phyloP scores from a whole-genome alignment of 2,888 invertebrate species.

The Diachrysia chrysitis region DNA sequence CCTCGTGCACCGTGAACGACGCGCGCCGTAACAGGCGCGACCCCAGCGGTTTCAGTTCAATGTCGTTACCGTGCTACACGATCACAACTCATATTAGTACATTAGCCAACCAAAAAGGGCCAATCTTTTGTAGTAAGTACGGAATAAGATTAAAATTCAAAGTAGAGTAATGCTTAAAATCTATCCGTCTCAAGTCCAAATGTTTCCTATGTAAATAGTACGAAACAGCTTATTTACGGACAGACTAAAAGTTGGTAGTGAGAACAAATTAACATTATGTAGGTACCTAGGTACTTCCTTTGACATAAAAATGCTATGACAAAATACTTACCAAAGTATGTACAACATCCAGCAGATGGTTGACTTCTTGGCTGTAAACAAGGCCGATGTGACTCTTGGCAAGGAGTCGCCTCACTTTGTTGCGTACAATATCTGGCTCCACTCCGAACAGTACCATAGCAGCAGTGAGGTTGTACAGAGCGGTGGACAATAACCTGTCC shows the following conservation, averaged over 20 bases:
- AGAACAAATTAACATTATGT: too few species aligned
- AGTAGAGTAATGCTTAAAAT: too few species aligned
- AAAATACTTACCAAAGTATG: conserved; percentile 94
- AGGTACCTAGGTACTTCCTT: too few species aligned
- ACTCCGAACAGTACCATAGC: conserved; percentile 98
- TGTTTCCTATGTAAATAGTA: too few species aligned
- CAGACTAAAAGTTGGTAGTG: too few species aligned
- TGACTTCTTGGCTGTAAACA: conserved; percentile 99
- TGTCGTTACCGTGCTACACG: conserved; percentile 97
- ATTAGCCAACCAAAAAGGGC: not conserved
- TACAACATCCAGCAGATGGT: conserved; percentile 98
- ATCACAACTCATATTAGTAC: not conserved
- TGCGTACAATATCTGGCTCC: conserved; percentile 94
- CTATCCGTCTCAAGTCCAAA: too few species aligned
- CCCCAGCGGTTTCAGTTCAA: conserved; percentile 98
- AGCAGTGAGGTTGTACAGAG: conserved; percentile 98
- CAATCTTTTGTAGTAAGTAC: too few species aligned
- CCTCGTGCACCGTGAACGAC: conserved; percentile 99
- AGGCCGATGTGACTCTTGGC: conserved; percentile 99
- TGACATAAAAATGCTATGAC: too few species aligned
- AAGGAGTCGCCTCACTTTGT: conserved; percentile 96
- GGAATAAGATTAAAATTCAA: too few species aligned
- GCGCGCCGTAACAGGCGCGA: conserved; percentile 98
- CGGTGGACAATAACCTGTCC: conserved; percentile 97
- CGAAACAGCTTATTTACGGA: too few species aligned